phyloP scores from a whole-genome alignment of 2,797 vertebrate genomes.

The Phaenicophaeus curvirostris region DNA sequence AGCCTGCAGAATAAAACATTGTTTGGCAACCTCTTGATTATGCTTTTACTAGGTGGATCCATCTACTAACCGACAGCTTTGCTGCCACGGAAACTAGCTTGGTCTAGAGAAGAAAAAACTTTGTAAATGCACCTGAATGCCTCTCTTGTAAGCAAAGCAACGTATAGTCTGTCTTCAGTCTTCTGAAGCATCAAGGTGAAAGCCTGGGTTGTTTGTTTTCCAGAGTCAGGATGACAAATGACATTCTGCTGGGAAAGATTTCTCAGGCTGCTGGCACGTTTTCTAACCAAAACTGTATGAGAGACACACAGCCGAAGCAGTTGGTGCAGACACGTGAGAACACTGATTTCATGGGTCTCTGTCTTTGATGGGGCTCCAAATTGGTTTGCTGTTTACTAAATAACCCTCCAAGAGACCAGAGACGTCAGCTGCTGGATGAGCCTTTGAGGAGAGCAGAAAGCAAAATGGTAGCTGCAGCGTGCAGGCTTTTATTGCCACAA shows the following conservation, averaged over 20 bases:
- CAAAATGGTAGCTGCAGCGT: neutral
- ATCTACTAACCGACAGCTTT: neutral
- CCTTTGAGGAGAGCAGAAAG: neutral
- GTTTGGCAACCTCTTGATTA: constrained; percentile 8
- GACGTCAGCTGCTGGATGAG: neutral
- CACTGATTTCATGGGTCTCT: neutral
- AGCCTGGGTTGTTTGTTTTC: neutral
- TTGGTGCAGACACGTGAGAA: neutral
- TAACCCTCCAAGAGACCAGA: neutral
- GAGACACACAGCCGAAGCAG: neutral
- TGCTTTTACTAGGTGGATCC: neutral
- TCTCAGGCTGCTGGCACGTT: neutral
- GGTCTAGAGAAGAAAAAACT: neutral
- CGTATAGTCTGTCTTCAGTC: neutral
- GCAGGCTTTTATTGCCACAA: neutral
- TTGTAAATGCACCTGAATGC: neutral
- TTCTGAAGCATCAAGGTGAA: neutral
- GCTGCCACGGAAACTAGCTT: neutral
- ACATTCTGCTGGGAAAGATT: neutral
- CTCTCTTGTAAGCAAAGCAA: neutral
- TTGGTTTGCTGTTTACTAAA: neutral
- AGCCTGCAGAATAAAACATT: neutral
- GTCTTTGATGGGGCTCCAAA: neutral
- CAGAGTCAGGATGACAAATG: constrained; percentile 3
- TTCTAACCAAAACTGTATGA: neutral